phyloP scores from a whole-genome alignment of 2,113 vertebrate species.

The Nycticorax nycticorax region DNA sequence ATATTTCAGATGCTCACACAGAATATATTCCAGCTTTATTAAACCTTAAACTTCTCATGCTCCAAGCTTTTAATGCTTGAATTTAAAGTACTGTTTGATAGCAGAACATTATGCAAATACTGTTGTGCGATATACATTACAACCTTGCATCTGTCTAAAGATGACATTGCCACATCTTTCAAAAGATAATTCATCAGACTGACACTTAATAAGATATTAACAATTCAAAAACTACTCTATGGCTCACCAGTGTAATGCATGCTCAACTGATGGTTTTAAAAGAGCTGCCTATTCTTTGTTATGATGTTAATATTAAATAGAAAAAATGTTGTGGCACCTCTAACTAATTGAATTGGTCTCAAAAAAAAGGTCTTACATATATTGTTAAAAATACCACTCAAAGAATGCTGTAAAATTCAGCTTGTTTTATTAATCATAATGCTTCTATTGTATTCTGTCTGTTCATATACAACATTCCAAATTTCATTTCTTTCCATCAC shows the following conservation, averaged over 20 bases:
- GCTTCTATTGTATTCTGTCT: background rate
- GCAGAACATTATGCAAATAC: background rate
- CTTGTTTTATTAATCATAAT: background rate
- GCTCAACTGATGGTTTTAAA: background rate
- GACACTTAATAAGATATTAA: background rate
- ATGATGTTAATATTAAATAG: background rate
- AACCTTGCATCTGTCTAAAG: background rate
- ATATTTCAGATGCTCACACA: background rate
- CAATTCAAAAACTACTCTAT: background rate
- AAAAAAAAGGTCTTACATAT: background rate
- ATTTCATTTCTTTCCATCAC: background rate
- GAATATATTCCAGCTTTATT: background rate
- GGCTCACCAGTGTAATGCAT: background rate
- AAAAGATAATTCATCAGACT: background rate
- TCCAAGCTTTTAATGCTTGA: background rate
- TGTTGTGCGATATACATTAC: background rate
- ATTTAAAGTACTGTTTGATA: background rate
- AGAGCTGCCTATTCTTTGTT: background rate
- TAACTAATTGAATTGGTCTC: background rate
- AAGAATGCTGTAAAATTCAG: background rate
- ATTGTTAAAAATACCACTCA: background rate
- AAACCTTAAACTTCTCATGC: background rate
- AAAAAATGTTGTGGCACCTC: background rate
- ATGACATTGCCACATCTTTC: background rate
- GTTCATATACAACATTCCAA: background rate